These are phyloP conservation scores for Catalaphyllia jardinei DNA, from an alignment of 64 coral and sea anemone genomes.

Conservation along the genomic window DNA sequence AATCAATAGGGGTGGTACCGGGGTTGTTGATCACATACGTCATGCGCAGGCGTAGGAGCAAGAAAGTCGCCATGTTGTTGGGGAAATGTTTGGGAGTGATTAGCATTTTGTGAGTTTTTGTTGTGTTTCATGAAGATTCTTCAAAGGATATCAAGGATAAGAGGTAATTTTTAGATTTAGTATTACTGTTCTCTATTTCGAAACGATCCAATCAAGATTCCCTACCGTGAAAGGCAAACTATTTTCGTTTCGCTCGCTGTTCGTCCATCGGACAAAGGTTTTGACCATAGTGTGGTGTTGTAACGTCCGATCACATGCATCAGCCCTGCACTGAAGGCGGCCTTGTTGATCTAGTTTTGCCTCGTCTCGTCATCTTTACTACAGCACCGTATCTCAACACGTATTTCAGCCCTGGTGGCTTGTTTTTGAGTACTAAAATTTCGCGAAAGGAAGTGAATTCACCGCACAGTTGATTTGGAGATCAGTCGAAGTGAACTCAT, in stretches of 20 bases:
- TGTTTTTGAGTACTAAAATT: slow-evolving; percentile 5
- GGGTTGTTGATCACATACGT: slow-evolving; percentile 66
- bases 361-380: neutral
- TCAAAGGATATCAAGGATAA: slow-evolving; percentile 62
- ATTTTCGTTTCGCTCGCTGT: slow-evolving; percentile 45
- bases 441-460: slow-evolving; percentile 16
- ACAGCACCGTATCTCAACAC: neutral
- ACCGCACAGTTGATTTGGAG: neutral
- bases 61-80: slow-evolving; percentile 87
- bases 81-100: slow-evolving; percentile 80
- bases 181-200: slow-evolving; percentile 43
- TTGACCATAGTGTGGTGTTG: slow-evolving; percentile 30
- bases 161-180: slow-evolving; percentile 56
- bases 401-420: neutral
- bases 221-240: neutral
- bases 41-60: slow-evolving; percentile 75
- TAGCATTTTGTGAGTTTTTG: slow-evolving; percentile 96
- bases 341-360: neutral
- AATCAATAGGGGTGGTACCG: neutral
- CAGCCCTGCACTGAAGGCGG: neutral
- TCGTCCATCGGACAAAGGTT: slow-evolving; percentile 36
- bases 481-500: neutral
- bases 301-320: slow-evolving; percentile 39
- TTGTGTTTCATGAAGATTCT: slow-evolving; percentile 98
- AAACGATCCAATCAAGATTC: neutral